Evolutionary conservation across 2,113 vertebrate species (phyloP).

Genomic region (Neogobius melanostomus): DNA sequence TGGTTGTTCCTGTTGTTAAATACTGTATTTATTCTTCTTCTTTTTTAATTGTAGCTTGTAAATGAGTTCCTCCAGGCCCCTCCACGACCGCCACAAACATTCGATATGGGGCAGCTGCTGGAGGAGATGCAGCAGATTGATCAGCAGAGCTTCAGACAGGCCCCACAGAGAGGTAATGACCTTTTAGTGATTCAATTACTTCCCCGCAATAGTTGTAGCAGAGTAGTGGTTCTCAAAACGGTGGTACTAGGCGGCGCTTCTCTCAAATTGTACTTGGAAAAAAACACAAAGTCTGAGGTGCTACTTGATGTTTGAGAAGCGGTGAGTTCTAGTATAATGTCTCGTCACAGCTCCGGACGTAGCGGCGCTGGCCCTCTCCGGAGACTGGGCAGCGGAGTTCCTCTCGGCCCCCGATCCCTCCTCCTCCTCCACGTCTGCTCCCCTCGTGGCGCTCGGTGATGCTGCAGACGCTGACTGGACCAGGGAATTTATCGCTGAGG

Average conservation of each 20-base stretch:
- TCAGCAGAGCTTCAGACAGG: conserved; percentile 91
- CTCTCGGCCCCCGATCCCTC: conserved; percentile 80
- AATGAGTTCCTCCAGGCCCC: conserved; percentile 93
- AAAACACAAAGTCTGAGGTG: too few species aligned
- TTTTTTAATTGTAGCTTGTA: conserved; percentile 80
- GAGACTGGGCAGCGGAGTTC: conserved; percentile 95
- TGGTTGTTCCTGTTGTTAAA: not conserved
- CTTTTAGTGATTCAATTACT: not conserved
- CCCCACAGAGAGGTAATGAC: conserved; percentile 89
- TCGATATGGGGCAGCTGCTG: conserved; percentile 96
- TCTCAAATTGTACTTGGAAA: too few species aligned
- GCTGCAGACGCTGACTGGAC: conserved; percentile 93
- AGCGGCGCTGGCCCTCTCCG: conserved; percentile 93
- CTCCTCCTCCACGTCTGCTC: conserved; percentile 67
- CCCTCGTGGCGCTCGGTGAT: conserved; percentile 74
- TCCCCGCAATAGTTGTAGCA: not conserved
- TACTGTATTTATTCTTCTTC: not conserved
- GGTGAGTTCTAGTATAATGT: too few species aligned
- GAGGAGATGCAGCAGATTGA: conserved; percentile 99
- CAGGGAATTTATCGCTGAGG: conserved; percentile 94
- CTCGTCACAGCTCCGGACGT: conserved; percentile 86
- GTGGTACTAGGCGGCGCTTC: too few species aligned
- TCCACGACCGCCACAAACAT: conserved; percentile 89
- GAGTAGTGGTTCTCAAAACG: too few species aligned
- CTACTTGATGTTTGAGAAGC: not conserved